Base-by-base conservation (phyloP, 2,113 vertebrate genomes). In the Oreotragus oreotragus region DNA sequence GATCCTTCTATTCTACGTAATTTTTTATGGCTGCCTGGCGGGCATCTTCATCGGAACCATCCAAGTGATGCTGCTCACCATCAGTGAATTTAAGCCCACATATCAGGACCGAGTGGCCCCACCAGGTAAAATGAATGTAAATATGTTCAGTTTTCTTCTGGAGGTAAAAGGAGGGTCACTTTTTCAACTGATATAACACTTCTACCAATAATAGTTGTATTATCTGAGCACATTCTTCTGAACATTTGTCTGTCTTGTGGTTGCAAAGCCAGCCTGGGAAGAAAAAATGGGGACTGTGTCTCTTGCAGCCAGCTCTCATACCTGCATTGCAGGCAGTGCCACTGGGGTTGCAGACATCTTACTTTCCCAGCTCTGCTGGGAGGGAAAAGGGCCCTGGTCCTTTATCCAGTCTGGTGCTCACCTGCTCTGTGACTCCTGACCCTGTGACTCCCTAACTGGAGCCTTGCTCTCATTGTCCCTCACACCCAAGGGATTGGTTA, bases 21-120 rank as follows among this genome's bases (percentile, higher is more conserved):
- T 99, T 91, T 99, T 99, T 98, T 99, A 99, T 0, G 99, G 99
- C 77, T 99, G 99, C 98, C 99, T 99, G 99, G 99, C 99, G 92
- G 99, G 99, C 90, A 99, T 99, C 98, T 99, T 99, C 98, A 99
- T 99, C 4, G 99, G 99, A 97, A 99, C 99, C 99, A 99, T 99
- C 98, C 99, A 99, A 97, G 99, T 99, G 39, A 97, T 99, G 99
- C 98, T 99, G 98, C 98, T 99, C n/a, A 99, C 99, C 14, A 97
- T 99, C 97, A 99, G 99, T 43, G 99, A 99, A 92, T 99, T 99
- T 98, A 99, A 99, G 97, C 99, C 99, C 97, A 99, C 99, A 70
- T 99, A 99, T 97, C 99, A 99, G 99, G 99, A 99, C 99, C 99
- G 99, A 94, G 99, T 99, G 77, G 99, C 99, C 93, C 99, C 99